Evolutionary conservation across 2,113 vertebrate species (phyloP).

Genomic region (Archilochus colubris): DNA sequence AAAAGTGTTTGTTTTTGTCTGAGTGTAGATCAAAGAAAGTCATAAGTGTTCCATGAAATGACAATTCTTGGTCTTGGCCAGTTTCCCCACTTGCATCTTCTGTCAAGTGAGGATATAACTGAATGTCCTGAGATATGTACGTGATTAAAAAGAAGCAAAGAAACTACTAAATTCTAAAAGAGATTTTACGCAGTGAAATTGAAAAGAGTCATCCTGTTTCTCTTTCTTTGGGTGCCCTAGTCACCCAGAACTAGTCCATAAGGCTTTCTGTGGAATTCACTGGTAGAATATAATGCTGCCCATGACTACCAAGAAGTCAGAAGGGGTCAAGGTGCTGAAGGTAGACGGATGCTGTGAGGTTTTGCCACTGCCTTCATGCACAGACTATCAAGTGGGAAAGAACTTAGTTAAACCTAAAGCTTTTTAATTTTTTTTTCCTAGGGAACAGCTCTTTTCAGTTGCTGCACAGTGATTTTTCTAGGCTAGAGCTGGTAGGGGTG

Average conservation of each 20-base stretch:
- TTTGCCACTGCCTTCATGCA: not conserved
- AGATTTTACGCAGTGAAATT: not conserved
- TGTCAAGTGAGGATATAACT: not conserved
- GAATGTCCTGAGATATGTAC: not conserved
- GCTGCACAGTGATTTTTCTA: not conserved
- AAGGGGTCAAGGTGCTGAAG: not conserved
- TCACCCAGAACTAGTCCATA: not conserved
- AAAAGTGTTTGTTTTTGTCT: not conserved
- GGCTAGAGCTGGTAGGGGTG: not conserved
- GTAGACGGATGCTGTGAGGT: not conserved
- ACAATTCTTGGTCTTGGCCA: not conserved
- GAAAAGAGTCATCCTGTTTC: not conserved
- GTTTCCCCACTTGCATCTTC: not conserved
- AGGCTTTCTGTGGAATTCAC: not conserved
- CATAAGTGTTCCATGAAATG: rapidly evolving
- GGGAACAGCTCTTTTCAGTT: not conserved
- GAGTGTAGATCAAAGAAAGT: not conserved
- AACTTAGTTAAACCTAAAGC: not conserved
- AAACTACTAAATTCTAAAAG: not conserved
- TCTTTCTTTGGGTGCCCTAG: rapidly evolving
- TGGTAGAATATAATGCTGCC: not conserved
- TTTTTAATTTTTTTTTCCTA: not conserved
- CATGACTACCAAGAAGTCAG: rapidly evolving
- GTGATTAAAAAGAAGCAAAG: rapidly evolving
- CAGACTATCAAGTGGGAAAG: not conserved